phyloP scores from a whole-genome alignment of 2,113 vertebrate species.

The Zapornia atra region DNA sequence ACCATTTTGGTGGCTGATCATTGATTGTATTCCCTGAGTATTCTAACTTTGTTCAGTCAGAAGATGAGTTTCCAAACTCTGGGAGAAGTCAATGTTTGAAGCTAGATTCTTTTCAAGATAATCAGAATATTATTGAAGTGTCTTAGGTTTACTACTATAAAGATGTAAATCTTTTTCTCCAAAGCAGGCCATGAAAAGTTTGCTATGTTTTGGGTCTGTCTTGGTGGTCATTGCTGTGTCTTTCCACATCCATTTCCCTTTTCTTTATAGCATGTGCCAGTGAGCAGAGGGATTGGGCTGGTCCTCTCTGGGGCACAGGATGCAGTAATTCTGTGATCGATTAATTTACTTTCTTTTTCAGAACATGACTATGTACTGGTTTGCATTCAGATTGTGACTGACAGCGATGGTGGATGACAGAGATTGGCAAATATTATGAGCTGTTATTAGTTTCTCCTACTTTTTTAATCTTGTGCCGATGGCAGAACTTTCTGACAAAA shows the following conservation, averaged over 20 bases:
- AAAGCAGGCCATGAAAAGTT: background rate
- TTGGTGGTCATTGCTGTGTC: background rate
- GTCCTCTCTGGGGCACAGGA: background rate
- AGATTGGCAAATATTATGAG: constrained; percentile 3
- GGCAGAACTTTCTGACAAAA: background rate
- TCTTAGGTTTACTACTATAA: background rate
- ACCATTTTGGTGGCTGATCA: background rate
- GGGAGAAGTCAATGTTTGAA: background rate
- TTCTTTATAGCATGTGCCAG: background rate
- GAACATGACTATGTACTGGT: background rate
- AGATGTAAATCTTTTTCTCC: background rate
- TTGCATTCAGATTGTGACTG: background rate
- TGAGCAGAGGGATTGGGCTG: rapidly evolving
- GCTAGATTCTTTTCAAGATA: background rate
- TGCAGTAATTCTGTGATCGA: background rate
- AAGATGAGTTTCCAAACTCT: background rate
- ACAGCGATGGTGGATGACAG: background rate
- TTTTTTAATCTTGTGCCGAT: background rate
- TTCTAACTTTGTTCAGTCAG: background rate
- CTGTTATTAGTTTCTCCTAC: background rate
- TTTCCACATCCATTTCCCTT: background rate
- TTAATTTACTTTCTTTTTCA: background rate
- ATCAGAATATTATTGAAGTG: background rate
- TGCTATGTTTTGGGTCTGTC: background rate
- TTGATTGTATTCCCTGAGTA: background rate